A percentile compares a stretch with the other conserved stretches of the same genome.
Conservation (phyloP, 2,113 vertebrate species). For the Scomber scombrus region DNA sequence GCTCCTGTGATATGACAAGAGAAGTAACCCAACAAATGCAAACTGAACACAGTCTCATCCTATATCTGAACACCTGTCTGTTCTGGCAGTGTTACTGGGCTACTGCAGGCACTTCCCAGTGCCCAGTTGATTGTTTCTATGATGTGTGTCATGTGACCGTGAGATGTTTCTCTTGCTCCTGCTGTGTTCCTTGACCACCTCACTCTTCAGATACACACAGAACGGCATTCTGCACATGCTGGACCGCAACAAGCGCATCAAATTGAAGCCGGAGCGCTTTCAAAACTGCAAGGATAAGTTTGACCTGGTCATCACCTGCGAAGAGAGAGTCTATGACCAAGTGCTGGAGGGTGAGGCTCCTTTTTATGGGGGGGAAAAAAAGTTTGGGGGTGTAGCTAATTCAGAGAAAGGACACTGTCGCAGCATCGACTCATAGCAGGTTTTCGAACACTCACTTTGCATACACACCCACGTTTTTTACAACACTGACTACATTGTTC, state of each 20-base stretch:
- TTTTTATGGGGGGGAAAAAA: too few species aligned
- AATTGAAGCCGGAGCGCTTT: slow-evolving; percentile 95
- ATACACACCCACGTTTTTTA: neutral
- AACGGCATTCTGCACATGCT: slow-evolving; percentile 99
- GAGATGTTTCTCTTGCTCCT: slow-evolving; percentile 4
- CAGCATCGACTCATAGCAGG: neutral
- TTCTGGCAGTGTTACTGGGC: too few species aligned
- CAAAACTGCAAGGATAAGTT: slow-evolving; percentile 98
- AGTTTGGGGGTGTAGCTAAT: too few species aligned
- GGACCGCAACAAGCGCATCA: slow-evolving; percentile 99
- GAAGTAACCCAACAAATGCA: neutral
- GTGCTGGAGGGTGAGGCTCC: slow-evolving; percentile 94
- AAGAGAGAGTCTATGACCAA: slow-evolving; percentile 98
- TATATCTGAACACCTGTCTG: neutral
- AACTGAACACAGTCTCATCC: neutral
- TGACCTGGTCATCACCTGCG: slow-evolving; percentile 97
- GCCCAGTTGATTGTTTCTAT: neutral
- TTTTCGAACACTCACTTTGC: neutral
- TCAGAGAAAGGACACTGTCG: too few species aligned
- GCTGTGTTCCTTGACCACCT: slow-evolving; percentile 88
- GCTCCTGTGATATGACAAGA: neutral
- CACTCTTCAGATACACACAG: slow-evolving; percentile 94
- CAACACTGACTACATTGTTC: neutral
- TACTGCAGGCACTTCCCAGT: neutral
- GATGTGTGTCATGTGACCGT: slow-evolving; percentile 6